Evolutionary conservation across 92 coral and sea anemone species (phyloP), one percentile per base, ranked within the genome.

Genomic region (Porites rus): DNA sequence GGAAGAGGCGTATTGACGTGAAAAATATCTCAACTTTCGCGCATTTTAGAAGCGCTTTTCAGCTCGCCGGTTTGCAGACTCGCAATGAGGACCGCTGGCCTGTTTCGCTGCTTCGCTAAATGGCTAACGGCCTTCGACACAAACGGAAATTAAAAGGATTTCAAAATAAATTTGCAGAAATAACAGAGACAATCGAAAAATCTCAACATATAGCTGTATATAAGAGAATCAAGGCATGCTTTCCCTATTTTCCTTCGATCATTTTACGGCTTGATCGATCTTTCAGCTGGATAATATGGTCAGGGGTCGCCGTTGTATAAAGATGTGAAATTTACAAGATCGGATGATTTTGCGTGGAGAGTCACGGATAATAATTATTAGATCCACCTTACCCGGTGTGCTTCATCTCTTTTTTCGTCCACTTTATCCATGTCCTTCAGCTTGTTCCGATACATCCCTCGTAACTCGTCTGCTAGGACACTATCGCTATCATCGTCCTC

Each of bases 401-500:
- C 83, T 64, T 92, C 96, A 18, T 93, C 97, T 74, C 96, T 88
- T 89, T 93, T 92, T 56, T 90, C 97, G 12, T 95, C 98, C 17
- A 91, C 96, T 63, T 90, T 90, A n/a, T 90, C 97, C 95, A 97
- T 90, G 79, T 92, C 96, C 69, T 86, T 93, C 67, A 97, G 92
- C 65, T 93, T 89, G 78, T 88, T 92, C 50, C 92, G 88, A 74
- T 95, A 97, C 73, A 95, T 90, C 69, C 92, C 99, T 79, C 95
- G 94, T 28, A 97, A 84, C 69, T 97, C 98, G 80, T 91, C 94
- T 70, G 93, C 98, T 13, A 95, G 94, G 75, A 91, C 87, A 79
- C 89, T 91, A 63, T 95, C 98, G 67, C 80, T 77, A 53, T 95
- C 94, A 12, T 79, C 90, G 18, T 93, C 94, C 31, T 95, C 98